Evolutionary conservation across 2,888 invertebrate genomes (phyloP), one percentile per base, ranked within the genome.

Genomic region (Rhingia rostrata): DNA sequence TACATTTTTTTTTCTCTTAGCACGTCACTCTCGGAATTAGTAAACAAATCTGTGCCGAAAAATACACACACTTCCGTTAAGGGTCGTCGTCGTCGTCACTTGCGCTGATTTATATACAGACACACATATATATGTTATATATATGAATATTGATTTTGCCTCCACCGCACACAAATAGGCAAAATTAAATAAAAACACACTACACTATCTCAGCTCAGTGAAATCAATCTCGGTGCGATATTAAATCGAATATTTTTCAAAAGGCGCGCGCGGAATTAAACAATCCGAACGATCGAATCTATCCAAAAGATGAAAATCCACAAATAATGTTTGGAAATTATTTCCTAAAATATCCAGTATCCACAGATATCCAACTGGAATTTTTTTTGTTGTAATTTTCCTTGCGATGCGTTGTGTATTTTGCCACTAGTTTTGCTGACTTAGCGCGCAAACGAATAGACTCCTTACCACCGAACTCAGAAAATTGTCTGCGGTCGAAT

Each of bases 401-500:
- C 32, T 22, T 30, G 41, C 35, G 63, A 53, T 63, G 22, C 12
- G 30, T 37, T 64, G 53, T 22, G 5, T 39, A 37, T 39, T 47
- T 63, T 77, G 66, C 64, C 60, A 54, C 54, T 67, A 12, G 54
- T 70, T 73, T 73, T 22, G 2, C 12, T 69, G 51, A 56, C 60
- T 67, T 56, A 53, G 72, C 83, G 83, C 75, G 81, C 80, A 74
- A 80, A 70, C 58, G 64, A 70, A 67, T 35, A 74, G 74, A 66
- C 84, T 80, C 54, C 70, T 84, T 84, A 47, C 74, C 80, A 70
- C 69, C 74, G 70, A 84, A 84, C 80, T 84, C 80, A 70, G 43
- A 84, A 84, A 80, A 80, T 80, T 75, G 80, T 84, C 84, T 84
- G 84, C 74, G 70, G 60, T 64, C 74, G 43, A 84, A 70, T 84